Evolutionary conservation across 2,797 vertebrate species (phyloP).

Genomic region (Phoeniculus purpureus): DNA sequence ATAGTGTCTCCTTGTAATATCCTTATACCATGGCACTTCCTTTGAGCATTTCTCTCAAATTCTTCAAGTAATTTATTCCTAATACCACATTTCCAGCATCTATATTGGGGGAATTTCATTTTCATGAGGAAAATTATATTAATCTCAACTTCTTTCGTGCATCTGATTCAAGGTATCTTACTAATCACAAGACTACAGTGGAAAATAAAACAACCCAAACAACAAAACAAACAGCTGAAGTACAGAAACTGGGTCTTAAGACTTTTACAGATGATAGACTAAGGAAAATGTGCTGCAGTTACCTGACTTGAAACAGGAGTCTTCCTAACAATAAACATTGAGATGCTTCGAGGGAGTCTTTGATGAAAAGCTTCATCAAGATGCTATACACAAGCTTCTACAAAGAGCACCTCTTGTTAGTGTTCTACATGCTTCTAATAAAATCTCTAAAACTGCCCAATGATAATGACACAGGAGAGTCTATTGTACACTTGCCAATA

Average conservation of each 20-base stretch:
- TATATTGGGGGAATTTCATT: neutral
- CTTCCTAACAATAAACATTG: neutral
- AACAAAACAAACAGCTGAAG: neutral
- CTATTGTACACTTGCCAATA: neutral
- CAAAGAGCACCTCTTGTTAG: neutral
- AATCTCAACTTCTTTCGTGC: neutral
- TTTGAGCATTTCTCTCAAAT: neutral
- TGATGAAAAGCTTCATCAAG: neutral
- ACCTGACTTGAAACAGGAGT: neutral
- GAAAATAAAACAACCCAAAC: neutral
- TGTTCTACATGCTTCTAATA: neutral
- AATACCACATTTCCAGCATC: neutral
- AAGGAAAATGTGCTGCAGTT: neutral
- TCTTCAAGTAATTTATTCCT: neutral
- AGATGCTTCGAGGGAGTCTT: neutral
- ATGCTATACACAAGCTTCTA: neutral
- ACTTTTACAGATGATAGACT: neutral
- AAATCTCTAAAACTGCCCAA: constrained; percentile 7
- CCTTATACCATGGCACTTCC: neutral
- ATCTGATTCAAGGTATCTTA: neutral
- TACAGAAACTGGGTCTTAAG: neutral
- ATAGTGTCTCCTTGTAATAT: neutral
- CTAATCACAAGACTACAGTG: neutral
- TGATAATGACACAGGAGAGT: neutral
- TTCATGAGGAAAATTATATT: neutral